Conservation (phyloP, 2,888 invertebrate species). For the Escarpia spicata region DNA sequence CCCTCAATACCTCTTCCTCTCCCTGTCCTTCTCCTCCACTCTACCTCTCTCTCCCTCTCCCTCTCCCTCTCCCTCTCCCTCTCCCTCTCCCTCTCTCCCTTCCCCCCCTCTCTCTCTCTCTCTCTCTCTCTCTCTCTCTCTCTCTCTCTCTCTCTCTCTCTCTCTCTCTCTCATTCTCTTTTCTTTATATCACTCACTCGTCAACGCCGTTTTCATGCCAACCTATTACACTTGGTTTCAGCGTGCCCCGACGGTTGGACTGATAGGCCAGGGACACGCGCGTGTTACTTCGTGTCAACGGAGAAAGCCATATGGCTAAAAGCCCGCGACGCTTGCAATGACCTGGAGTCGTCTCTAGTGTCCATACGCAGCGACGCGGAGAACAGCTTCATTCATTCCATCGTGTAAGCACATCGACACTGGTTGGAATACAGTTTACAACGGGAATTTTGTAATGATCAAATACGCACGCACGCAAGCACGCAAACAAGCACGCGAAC, state of each 20-base stretch:
- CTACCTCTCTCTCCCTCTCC: neutral
- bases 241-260: conserved; percentile 3
- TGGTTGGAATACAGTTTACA: too few species aligned
- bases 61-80: neutral
- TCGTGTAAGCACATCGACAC: neutral
- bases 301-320: neutral
- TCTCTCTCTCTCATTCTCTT: too few species aligned
- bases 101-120: neutral
- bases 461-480: too few species aligned
- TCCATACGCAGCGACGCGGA: neutral
- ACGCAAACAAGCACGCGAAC: too few species aligned
- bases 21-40: neutral
- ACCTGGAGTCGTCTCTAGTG: neutral
- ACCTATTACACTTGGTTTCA: neutral
- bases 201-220: too few species aligned
- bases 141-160: too few species aligned
- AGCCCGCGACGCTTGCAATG: conserved; percentile 1
- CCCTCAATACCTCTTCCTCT: neutral
- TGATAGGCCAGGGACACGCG: neutral
- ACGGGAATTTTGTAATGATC: too few species aligned
- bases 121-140: too few species aligned
- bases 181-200: too few species aligned
- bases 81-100: neutral
- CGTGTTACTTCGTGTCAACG: neutral
- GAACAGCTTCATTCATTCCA: neutral